Base-by-base conservation (phyloP, 53 echinoderm and acorn worm species). In the Echinometra lucunter region DNA sequence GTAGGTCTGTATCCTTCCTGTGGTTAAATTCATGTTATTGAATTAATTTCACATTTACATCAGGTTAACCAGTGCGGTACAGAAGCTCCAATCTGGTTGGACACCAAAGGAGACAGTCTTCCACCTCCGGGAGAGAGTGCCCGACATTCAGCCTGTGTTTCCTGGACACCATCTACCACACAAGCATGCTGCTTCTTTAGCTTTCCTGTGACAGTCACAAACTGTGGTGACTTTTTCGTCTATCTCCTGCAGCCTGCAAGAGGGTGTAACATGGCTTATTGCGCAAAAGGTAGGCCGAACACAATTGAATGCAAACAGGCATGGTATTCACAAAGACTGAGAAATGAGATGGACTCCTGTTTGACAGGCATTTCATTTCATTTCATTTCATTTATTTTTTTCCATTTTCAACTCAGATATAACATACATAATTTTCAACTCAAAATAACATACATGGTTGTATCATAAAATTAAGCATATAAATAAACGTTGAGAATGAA, bases 231-330 rank as follows among this genome's bases (percentile, higher is more conserved):
- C 78, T 99, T 98, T 94, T 97, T 98, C 57, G 98, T 98, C 45
- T 99, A 99, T 83, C 95, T 97, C 85, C 92, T 99, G 28, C 94
- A 95, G 56, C 99, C 99, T 44, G 95, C 96, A n/a, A 95, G 96
- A 94, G 96, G 96, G 5, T 99, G 99, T 78, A 95, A 96, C 91
- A 97, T 99, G 98, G 97, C 99, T 10, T 99, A 99, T 69, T 99
- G 99, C 88, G 96, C 97, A 30, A 94, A 94, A 92, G 98, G 99
- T 99, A 60, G 40, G 38, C 23, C 5, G 28, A 78, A 78, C 21
- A 21, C 78, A 78, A 40, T 0, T 42, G 21, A 18, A 78, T 17
- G 40, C 40, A 17, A 40, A 40, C 37, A 70, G 23, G 25, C 25
- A 25, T 63, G 63, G 19, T 63, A 63, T 63, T 27, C 25, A 3